phyloP scores from a whole-genome alignment of 2,888 invertebrate genomes.

The Dexiosoma caninum region DNA sequence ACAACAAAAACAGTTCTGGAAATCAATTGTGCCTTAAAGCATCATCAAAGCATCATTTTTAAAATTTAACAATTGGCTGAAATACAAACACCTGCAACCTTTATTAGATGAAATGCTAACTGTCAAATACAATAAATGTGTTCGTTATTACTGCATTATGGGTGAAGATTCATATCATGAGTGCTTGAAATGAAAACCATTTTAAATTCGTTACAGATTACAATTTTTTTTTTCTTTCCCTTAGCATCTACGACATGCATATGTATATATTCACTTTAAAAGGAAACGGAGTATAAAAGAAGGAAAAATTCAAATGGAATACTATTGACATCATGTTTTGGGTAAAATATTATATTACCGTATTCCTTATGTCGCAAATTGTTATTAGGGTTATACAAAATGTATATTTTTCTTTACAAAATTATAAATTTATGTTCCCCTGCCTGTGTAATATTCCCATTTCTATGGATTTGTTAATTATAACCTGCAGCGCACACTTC shows the following conservation, averaged over 20 bases:
- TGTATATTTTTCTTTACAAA: too few relatives aligned
- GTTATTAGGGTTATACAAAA: neutral
- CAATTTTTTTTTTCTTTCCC: neutral
- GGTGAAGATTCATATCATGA: constrained; percentile 14
- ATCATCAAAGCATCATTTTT: too few relatives aligned
- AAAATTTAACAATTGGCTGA: too few relatives aligned
- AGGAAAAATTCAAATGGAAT: neutral
- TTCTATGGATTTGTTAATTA: too few relatives aligned
- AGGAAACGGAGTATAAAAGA: neutral
- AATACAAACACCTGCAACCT: neutral
- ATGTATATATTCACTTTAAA: neutral
- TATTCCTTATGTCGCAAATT: neutral
- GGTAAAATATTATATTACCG: neutral
- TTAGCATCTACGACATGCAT: neutral
- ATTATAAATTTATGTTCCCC: too few relatives aligned
- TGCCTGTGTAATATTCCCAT: too few relatives aligned
- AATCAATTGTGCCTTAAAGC: too few relatives aligned
- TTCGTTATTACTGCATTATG: constrained; percentile 8
- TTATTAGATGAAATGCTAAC: neutral
- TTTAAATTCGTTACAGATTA: constrained; percentile 39
- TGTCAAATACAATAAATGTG: constrained; percentile 3
- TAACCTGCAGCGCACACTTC: too few relatives aligned
- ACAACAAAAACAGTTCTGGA: too few relatives aligned
- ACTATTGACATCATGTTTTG: neutral
- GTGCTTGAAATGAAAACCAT: constrained; percentile 37